Evolutionary conservation across 2,113 vertebrate species (phyloP).

Genomic region (Collichthys lucidus): DNA sequence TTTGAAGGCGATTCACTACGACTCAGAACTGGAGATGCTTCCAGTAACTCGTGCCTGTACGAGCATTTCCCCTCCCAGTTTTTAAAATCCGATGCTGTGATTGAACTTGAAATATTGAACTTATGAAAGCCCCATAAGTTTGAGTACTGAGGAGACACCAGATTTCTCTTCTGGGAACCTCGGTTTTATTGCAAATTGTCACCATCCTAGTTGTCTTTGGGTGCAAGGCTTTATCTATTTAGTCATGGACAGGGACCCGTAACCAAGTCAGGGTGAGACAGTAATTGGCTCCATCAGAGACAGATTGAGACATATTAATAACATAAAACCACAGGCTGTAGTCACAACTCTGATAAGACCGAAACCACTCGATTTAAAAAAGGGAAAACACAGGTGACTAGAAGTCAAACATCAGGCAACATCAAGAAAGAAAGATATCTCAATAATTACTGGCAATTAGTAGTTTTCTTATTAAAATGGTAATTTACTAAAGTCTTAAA

Average conservation of each 20-base stretch:
- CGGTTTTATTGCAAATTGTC: constrained; percentile 8
- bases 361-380: background rate
- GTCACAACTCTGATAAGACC: constrained; percentile 28
- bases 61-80: too few species aligned
- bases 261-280: constrained; percentile 19
- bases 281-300: constrained; percentile 42
- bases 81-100: too few species aligned
- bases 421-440: background rate
- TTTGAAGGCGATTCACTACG: too few species aligned
- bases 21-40: too few species aligned
- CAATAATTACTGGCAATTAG: background rate
- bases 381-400: background rate
- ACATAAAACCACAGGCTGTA: constrained; percentile 8
- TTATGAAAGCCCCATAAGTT: too few species aligned
- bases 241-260: constrained; percentile 24
- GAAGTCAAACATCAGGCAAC: background rate
- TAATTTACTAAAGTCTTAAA: background rate
- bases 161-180: too few species aligned
- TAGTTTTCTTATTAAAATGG: background rate
- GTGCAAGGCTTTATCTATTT: constrained; percentile 16
- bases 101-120: too few species aligned
- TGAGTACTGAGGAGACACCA: too few species aligned
- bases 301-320: constrained; percentile 38
- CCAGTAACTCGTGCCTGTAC: too few species aligned
- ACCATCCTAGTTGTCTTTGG: background rate